Percentiles rank a stretch among this genome's conserved stretches.
Conservation (phyloP, 2,113 vertebrate genomes). For the Ibidorhyncha struthersii region DNA sequence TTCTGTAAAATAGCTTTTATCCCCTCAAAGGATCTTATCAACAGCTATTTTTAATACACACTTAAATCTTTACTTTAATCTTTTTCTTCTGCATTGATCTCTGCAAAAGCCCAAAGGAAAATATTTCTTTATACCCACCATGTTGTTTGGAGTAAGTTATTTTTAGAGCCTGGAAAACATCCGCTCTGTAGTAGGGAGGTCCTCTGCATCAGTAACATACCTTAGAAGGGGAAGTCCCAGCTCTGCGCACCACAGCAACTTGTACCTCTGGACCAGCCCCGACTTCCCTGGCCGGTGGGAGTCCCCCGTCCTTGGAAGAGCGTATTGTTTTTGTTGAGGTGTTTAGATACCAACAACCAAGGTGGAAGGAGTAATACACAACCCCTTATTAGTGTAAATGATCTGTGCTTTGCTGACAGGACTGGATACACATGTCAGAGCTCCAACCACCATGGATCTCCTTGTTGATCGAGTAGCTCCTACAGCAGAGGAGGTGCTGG, state of each 20-base stretch:
- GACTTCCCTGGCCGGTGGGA: not conserved
- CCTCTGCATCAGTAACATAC: not conserved
- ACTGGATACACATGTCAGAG: fast-evolving
- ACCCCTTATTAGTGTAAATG: fast-evolving
- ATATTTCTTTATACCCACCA: not conserved
- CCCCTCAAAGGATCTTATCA: not conserved
- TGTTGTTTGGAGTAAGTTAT: not conserved
- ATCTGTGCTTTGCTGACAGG: not conserved
- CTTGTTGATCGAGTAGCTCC: not conserved
- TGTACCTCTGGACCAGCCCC: not conserved
- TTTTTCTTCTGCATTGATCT: not conserved
- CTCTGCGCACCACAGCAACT: not conserved
- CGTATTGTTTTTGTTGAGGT: not conserved
- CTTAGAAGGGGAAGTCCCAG: not conserved
- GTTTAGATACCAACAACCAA: not conserved
- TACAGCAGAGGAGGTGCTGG: not conserved
- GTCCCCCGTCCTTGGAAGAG: not conserved
- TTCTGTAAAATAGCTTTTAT: conserved; percentile 5
- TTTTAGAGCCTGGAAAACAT: conserved; percentile 43
- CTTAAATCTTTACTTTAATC: not conserved
- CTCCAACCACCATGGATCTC: not conserved
- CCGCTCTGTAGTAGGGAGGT: not conserved
- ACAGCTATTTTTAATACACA: conserved; percentile 6
- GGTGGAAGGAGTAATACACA: not conserved
- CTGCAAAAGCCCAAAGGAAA: not conserved